These are phyloP conservation scores for Sigmodon hispidus DNA, from an alignment of 2,113 vertebrate species.

Conservation along the genomic window DNA sequence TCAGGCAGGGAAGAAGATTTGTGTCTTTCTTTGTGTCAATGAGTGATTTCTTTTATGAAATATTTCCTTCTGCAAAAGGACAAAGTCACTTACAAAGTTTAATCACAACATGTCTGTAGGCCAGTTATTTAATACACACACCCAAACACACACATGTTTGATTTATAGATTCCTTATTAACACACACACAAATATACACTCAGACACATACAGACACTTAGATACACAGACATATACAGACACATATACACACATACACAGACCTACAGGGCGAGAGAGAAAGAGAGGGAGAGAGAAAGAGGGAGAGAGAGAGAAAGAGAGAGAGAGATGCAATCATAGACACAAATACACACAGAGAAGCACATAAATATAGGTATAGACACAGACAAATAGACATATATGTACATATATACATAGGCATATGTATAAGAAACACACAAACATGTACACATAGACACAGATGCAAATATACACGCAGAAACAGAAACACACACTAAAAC, in stretches of 20 bases:
- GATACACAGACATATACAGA: neutral
- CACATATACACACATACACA: neutral
- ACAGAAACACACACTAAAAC: neutral
- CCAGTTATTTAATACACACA: neutral
- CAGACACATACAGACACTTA: neutral
- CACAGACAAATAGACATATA: neutral
- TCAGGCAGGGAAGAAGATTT: neutral
- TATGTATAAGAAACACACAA: neutral
- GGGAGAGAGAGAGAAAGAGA: neutral
- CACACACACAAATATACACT: neutral
- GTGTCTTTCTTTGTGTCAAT: slow-evolving; percentile 4
- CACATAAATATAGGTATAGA: neutral
- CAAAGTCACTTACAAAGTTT: slow-evolving; percentile 4
- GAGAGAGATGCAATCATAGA: neutral
- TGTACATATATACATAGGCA: fast-evolving
- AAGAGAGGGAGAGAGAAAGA: neutral
- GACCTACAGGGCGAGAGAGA: too few species aligned
- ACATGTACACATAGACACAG: neutral
- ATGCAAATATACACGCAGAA: neutral
- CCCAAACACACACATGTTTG: neutral
- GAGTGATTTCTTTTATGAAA: slow-evolving; percentile 35
- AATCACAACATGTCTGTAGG: neutral
- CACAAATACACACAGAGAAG: neutral
- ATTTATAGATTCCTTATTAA: too few species aligned
- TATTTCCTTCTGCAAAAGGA: neutral